Percentiles rank a stretch among this genome's conserved stretches.
These are phyloP conservation scores for Pyrgus malvae DNA, from an alignment of 2,888 invertebrate species.

Conservation along the genomic window DNA sequence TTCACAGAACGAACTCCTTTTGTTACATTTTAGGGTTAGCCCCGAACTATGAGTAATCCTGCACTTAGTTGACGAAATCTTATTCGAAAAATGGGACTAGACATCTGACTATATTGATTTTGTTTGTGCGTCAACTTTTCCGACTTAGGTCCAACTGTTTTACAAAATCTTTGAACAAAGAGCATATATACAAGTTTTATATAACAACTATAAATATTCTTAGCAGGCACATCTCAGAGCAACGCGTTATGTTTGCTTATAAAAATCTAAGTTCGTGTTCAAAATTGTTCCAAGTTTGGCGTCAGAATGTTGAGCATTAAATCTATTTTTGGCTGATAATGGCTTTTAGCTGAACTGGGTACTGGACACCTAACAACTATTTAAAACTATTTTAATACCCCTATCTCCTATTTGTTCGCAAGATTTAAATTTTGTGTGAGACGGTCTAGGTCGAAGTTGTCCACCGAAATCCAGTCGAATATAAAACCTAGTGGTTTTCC, in stretches of 20 bases:
- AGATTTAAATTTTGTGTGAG: conserved; percentile 9
- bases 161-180: conserved; percentile 39
- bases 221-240: conserved; percentile 25
- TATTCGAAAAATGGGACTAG: conserved; percentile 71
- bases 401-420: conserved; percentile 22
- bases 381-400: conserved; percentile 14
- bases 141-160: neutral
- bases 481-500: neutral
- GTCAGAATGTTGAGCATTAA: conserved; percentile 42
- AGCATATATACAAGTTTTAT: conserved; percentile 31
- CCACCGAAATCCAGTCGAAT: conserved; percentile 5
- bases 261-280: conserved; percentile 24
- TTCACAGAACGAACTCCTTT: conserved; percentile 64
- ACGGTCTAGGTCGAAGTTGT: conserved; percentile 7
- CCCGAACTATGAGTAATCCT: conserved; percentile 50
- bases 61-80: conserved; percentile 56
- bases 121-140: conserved; percentile 52
- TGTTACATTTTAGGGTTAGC: conserved; percentile 42
- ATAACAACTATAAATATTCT: conserved; percentile 30
- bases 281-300: conserved; percentile 39
- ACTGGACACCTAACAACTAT: conserved; percentile 13
- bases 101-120: conserved; percentile 72
- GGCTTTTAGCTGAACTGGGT: conserved; percentile 37
- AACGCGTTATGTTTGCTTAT: conserved; percentile 11
- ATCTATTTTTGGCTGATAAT: conserved; percentile 50